phyloP scores from a whole-genome alignment of 92 coral and sea anemone genomes.

The Nematostella vectensis region DNA sequence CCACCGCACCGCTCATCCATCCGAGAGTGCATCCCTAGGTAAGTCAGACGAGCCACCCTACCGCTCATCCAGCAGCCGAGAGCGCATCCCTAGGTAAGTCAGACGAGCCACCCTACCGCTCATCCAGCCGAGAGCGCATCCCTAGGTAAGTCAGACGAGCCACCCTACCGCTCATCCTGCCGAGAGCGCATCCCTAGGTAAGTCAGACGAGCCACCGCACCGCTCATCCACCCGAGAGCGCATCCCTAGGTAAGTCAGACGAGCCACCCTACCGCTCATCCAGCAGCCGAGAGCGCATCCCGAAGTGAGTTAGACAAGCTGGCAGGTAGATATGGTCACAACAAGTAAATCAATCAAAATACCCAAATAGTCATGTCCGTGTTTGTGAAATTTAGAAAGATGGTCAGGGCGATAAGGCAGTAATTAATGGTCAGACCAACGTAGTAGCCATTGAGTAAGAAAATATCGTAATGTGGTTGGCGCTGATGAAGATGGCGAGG shows the following conservation, averaged over 20 bases:
- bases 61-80: constrained; percentile 7
- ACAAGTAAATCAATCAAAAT: too few relatives aligned
- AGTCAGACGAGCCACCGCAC: neutral
- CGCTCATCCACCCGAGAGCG: constrained; percentile 2
- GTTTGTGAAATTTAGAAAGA: too few relatives aligned
- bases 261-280: constrained; percentile 2
- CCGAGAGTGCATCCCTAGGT: neutral
- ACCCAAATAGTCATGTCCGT: too few relatives aligned
- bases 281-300: neutral
- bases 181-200: neutral
- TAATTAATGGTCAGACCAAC: too few relatives aligned
- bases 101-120: constrained; percentile 1
- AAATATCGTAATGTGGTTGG: too few relatives aligned
- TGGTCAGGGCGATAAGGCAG: too few relatives aligned
- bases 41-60: neutral
- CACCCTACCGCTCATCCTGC: neutral
- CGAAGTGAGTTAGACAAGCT: neutral
- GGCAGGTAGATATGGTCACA: neutral
- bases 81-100: neutral
- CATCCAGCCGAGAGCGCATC: neutral
- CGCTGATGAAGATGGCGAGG: too few relatives aligned
- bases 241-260: neutral
- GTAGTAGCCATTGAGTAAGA: too few relatives aligned
- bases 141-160: constrained; percentile 1
- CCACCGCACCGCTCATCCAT: neutral